These are phyloP conservation scores for Palloptera scutellata DNA, from an alignment of 2,888 invertebrate genomes.

Conservation along the genomic window DNA sequence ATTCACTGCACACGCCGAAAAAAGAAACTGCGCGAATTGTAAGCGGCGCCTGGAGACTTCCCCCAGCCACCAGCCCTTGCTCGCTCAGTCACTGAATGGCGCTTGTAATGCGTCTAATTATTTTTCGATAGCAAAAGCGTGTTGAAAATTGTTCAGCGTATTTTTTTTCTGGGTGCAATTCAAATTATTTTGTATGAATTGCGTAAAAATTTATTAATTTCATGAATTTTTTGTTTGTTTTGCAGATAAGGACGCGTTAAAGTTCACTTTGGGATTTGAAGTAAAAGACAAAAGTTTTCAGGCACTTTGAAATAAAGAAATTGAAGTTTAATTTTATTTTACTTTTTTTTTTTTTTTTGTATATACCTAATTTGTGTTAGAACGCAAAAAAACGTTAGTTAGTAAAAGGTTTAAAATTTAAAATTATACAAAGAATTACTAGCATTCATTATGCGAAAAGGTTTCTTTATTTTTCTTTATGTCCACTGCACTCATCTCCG, in stretches of 20 bases:
- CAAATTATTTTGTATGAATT: slow-evolving; percentile 22
- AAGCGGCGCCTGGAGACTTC: neutral
- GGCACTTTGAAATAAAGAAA: slow-evolving; percentile 1
- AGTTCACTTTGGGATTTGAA: neutral
- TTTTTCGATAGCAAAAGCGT: slow-evolving; percentile 35
- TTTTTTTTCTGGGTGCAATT: slow-evolving; percentile 1
- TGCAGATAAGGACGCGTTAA: neutral
- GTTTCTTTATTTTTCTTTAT: neutral
- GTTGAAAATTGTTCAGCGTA: neutral
- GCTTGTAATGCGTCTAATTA: slow-evolving; percentile 38
- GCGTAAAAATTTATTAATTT: neutral
- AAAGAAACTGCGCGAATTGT: slow-evolving; percentile 44
- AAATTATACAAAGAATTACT: neutral
- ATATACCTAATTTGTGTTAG: neutral
- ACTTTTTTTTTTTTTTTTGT: neutral
- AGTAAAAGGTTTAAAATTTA: neutral
- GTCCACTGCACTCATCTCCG: slow-evolving; percentile 6
- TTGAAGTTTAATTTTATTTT: neutral
- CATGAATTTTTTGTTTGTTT: too few relatives aligned
- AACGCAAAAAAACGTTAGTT: neutral
- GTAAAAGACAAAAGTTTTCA: slow-evolving; percentile 14
- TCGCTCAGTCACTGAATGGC: slow-evolving; percentile 6
- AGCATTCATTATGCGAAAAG: neutral
- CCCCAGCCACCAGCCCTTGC: too few relatives aligned
- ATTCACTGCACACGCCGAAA: slow-evolving; percentile 39